phyloP scores from a whole-genome alignment of 2,888 invertebrate species.

The Lasioglossum figueresi region DNA sequence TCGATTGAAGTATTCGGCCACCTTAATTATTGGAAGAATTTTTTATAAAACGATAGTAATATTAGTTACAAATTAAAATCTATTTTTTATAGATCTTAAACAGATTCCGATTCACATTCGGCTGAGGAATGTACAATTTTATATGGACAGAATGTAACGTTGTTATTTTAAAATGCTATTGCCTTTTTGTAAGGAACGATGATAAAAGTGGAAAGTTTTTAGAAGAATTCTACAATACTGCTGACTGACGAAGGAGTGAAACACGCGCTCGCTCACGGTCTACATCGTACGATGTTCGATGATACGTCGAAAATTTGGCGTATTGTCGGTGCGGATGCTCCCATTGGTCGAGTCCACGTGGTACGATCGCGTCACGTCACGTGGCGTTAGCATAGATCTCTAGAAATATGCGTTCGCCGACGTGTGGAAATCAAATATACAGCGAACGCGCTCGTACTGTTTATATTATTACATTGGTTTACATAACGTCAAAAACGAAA shows the following conservation, averaged over 20 bases:
- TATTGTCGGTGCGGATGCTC: background rate
- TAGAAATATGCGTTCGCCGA: background rate
- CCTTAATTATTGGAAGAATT: no score
- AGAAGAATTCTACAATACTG: background rate
- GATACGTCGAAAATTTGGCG: slow-evolving; percentile 58
- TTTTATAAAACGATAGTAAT: no score
- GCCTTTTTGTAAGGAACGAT: background rate
- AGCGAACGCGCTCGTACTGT: background rate
- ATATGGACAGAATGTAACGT: background rate
- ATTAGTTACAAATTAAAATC: no score
- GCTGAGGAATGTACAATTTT: background rate
- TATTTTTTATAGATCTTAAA: background rate
- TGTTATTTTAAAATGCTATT: background rate
- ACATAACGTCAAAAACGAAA: background rate
- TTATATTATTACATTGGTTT: background rate
- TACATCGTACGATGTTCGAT: slow-evolving; percentile 35
- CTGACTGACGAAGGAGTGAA: background rate
- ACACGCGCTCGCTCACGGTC: background rate
- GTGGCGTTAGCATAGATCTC: background rate
- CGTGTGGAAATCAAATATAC: slow-evolving; percentile 1
- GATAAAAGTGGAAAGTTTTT: background rate
- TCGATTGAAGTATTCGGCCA: no score
- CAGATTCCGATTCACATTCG: background rate
- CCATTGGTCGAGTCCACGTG: slow-evolving; percentile 57
- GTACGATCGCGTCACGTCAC: slow-evolving; percentile 40